phyloP scores from a whole-genome alignment of 2,797 vertebrate species.

The Sebastiscus albofasciatus region DNA sequence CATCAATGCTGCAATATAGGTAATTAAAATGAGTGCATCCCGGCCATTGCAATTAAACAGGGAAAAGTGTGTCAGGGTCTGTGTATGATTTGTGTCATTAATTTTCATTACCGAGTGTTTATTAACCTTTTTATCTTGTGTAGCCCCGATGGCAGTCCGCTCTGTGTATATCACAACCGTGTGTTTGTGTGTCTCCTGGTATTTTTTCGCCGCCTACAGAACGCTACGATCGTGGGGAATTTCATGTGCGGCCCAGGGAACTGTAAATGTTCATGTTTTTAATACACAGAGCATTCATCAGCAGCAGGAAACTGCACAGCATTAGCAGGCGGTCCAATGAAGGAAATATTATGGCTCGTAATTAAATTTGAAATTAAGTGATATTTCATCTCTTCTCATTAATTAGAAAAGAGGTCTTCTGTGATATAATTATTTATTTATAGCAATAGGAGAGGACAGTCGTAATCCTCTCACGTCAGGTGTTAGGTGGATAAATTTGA shows the following conservation, averaged over 20 bases:
- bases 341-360: constrained; percentile 84
- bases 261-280: constrained; percentile 79
- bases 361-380: constrained; percentile 88
- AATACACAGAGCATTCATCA: constrained; percentile 76
- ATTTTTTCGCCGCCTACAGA: constrained; percentile 45
- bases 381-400: constrained; percentile 86
- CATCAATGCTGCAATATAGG: constrained; percentile 68
- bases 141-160: constrained; percentile 35
- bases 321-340: constrained; percentile 77
- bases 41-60: constrained; percentile 74
- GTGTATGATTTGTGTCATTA: constrained; percentile 79
- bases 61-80: constrained; percentile 73
- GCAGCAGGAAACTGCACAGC: constrained; percentile 62
- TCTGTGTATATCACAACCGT: constrained; percentile 34
- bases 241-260: constrained; percentile 61
- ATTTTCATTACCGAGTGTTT: constrained; percentile 78
- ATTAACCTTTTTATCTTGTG: constrained; percentile 76
- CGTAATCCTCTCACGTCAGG: constrained; percentile 56
- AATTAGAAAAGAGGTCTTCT: constrained; percentile 80
- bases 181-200: constrained; percentile 32
- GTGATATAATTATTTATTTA: constrained; percentile 79
- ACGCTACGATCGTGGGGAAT: constrained; percentile 62
- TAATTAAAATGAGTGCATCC: constrained; percentile 74
- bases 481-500: constrained; percentile 33
- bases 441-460: constrained; percentile 62